Evolutionary conservation across 2,797 vertebrate species (phyloP), one percentile per base, ranked within the genome.

Genomic region (Tadarida brasiliensis): DNA sequence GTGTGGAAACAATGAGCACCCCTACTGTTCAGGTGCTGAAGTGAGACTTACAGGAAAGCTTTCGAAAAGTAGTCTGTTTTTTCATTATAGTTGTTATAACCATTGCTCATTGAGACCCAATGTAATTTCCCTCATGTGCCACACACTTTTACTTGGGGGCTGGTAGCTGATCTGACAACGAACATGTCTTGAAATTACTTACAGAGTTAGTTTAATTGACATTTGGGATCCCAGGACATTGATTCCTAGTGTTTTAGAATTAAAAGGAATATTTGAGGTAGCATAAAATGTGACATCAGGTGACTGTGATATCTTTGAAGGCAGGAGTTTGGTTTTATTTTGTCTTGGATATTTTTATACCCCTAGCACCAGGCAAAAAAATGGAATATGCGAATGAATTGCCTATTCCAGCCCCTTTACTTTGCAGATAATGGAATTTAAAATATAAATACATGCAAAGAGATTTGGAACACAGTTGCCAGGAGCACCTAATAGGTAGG

Each of bases 1-100:
- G 95, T 86, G 89, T 97, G 87, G 92, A 98, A 98, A 83, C 85
- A 97, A 65, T 96, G 91, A 95, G 74, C 39, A 94, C 35, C 94
- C 92, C 94, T 97, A 84, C 92, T 24, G 4, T 94, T 97, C 54
- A 92, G 81, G 49, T 98, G 57, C 68, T 95, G 61, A 94, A 85
- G 86, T 97, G 51, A 93, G 68, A 92, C 83, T 87, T 94, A n/a
- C 28, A 85, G 85, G 54, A 54, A 80, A 88, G 70, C 10, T 94
- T 88, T 95, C 97, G 87, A 93, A 70, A 95, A 98, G 94, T 28
- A 57, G 26, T 83, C n/a, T 82, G 11, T n/a, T 0, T 85, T 76
- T 98, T 97, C 65, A 67, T 88, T 78, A 39, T 71, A 59, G 61
- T 71, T 96, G 81, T 95, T 97, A 95, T 84, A 97, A 81, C 67